Evolutionary conservation across 2,888 invertebrate species (phyloP).

Genomic region (Trichopoda pennipes): DNA sequence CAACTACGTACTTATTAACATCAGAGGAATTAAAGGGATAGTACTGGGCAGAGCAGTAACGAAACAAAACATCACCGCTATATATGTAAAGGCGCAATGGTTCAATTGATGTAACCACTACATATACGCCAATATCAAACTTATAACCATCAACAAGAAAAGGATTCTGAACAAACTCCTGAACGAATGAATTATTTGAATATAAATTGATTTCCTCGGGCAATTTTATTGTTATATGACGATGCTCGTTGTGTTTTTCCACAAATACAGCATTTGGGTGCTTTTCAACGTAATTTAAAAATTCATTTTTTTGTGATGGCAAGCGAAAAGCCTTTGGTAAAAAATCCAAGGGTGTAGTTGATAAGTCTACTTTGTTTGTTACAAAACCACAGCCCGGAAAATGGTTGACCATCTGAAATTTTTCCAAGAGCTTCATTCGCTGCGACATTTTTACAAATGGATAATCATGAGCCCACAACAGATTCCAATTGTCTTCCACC

Average conservation of each 20-base stretch:
- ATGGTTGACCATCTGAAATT: slow-evolving; percentile 93
- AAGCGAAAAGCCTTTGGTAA: slow-evolving; percentile 94
- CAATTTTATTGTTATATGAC: slow-evolving; percentile 90
- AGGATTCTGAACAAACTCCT: slow-evolving; percentile 94
- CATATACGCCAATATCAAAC: slow-evolving; percentile 98
- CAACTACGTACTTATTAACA: slow-evolving; percentile 95
- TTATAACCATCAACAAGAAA: slow-evolving; percentile 95
- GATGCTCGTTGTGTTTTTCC: slow-evolving; percentile 94
- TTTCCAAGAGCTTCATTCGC: slow-evolving; percentile 83
- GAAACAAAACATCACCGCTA: slow-evolving; percentile 93
- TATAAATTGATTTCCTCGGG: slow-evolving; percentile 87
- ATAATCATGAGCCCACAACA: slow-evolving; percentile 97
- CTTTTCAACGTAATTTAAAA: slow-evolving; percentile 85
- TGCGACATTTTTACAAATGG: slow-evolving; percentile 84
- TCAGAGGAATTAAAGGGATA: slow-evolving; percentile 92
- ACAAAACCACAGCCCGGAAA: slow-evolving; percentile 96
- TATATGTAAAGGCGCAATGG: slow-evolving; percentile 95
- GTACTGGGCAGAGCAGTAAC: slow-evolving; percentile 94
- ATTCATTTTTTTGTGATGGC: slow-evolving; percentile 87
- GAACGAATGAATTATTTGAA: slow-evolving; percentile 89
- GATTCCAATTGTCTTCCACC: slow-evolving; percentile 87
- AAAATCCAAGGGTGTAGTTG: slow-evolving; percentile 88
- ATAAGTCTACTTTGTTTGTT: slow-evolving; percentile 95
- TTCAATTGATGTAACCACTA: slow-evolving; percentile 93
- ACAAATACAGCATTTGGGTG: slow-evolving; percentile 90